Evolutionary conservation across 2,888 invertebrate genomes (phyloP).

Genomic region (Acanthosepion esculentum): DNA sequence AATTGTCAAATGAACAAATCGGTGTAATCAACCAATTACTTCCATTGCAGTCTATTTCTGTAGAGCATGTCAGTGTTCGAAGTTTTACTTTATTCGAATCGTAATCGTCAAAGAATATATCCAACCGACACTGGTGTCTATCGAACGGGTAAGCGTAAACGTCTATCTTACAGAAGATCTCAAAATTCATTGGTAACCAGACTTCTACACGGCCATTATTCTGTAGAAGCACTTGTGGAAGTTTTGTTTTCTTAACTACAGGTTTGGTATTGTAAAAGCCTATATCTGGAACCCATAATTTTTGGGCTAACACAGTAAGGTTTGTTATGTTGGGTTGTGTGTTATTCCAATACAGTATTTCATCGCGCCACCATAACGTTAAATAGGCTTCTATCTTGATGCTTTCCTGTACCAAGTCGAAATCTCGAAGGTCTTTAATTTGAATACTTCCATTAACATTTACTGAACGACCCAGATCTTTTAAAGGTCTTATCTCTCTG

Average conservation of each 20-base stretch:
- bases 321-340: background rate
- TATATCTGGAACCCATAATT: background rate
- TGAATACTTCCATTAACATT: background rate
- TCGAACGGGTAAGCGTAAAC: background rate
- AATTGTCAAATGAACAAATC: background rate
- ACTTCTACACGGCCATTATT: background rate
- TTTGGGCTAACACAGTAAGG: background rate
- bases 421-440: background rate
- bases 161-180: background rate
- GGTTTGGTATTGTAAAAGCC: background rate
- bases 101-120: background rate
- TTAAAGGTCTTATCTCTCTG: background rate
- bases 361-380: background rate
- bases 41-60: background rate
- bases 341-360: background rate
- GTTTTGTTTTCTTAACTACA: background rate
- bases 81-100: background rate
- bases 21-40: background rate
- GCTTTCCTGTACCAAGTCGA: background rate
- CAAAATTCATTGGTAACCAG: background rate
- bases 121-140: background rate
- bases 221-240: background rate
- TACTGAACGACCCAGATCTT: background rate
- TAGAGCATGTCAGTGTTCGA: background rate
- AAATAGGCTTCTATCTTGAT: background rate